phyloP scores from a whole-genome alignment of 2,113 vertebrate genomes.

The Morone saxatilis region DNA sequence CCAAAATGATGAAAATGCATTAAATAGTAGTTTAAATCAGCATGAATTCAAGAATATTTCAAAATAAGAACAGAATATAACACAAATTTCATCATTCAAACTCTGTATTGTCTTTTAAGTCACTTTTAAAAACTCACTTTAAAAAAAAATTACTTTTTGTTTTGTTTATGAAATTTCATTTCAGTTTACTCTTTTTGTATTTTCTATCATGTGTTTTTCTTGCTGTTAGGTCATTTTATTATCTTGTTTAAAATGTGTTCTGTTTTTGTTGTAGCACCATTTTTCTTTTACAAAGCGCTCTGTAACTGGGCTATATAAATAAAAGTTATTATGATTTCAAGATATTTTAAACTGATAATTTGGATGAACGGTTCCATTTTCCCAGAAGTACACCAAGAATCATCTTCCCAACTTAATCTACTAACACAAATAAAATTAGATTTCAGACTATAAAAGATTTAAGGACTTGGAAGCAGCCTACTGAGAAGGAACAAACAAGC shows the following conservation, averaged over 20 bases:
- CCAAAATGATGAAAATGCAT: not conserved
- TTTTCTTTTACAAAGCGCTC: too few species aligned
- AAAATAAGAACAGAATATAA: not conserved
- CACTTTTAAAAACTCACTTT: too few species aligned
- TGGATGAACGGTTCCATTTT: not conserved
- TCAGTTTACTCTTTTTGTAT: too few species aligned
- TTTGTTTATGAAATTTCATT: too few species aligned
- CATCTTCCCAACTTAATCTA: not conserved
- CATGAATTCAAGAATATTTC: not conserved
- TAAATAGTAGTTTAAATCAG: not conserved
- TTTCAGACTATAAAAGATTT: not conserved
- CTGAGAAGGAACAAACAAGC: too few species aligned
- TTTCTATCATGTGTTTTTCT: too few species aligned
- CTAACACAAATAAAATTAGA: not conserved
- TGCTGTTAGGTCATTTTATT: too few species aligned
- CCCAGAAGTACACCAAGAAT: not conserved
- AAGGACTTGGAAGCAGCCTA: not conserved
- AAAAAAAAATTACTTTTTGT: too few species aligned
- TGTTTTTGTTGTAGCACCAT: too few species aligned
- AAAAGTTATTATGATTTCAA: not conserved
- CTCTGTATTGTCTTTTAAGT: too few species aligned
- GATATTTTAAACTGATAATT: not conserved
- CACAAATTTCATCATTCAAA: not conserved
- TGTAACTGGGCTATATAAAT: too few species aligned
- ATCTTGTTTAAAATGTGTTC: too few species aligned